phyloP scores from a whole-genome alignment of 2,888 invertebrate species.

The Rhagium mordax region DNA sequence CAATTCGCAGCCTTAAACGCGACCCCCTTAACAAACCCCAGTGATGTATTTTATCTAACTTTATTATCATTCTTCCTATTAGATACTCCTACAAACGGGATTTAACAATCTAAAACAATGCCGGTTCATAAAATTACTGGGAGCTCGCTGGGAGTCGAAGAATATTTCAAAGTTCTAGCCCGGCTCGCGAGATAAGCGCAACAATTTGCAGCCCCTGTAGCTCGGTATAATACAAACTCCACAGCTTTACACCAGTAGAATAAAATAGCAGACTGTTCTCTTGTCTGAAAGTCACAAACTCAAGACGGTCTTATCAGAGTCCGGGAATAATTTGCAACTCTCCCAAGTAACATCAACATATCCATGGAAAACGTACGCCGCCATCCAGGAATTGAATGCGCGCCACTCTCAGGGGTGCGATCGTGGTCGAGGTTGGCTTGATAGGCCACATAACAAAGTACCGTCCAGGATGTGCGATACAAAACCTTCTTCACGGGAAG shows the following conservation, averaged over 20 bases:
- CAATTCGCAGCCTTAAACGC: too few species aligned
- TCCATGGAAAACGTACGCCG: constrained; percentile 20
- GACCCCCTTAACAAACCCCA: too few species aligned
- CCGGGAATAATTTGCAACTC: constrained; percentile 18
- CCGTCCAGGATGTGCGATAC: constrained; percentile 7
- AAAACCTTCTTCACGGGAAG: constrained; percentile 8
- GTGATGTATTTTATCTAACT: too few species aligned
- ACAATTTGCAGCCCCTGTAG: neutral
- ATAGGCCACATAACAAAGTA: constrained; percentile 20
- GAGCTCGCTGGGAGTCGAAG: neutral
- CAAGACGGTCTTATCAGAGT: neutral
- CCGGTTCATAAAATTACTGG: neutral
- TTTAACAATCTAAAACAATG: neutral
- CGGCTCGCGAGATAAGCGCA: neutral
- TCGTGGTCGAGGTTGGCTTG: constrained; percentile 16
- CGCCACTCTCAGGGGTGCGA: constrained; percentile 19
- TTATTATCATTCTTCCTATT: neutral
- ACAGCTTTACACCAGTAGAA: neutral
- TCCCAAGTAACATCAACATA: constrained; percentile 25
- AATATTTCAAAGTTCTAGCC: neutral
- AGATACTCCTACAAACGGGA: neutral
- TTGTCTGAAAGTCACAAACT: neutral
- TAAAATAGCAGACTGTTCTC: neutral
- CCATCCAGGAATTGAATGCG: constrained; percentile 20
- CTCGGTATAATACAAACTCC: neutral